phyloP scores from a whole-genome alignment of 2,888 invertebrate genomes.

The Watsonalla cultraria region DNA sequence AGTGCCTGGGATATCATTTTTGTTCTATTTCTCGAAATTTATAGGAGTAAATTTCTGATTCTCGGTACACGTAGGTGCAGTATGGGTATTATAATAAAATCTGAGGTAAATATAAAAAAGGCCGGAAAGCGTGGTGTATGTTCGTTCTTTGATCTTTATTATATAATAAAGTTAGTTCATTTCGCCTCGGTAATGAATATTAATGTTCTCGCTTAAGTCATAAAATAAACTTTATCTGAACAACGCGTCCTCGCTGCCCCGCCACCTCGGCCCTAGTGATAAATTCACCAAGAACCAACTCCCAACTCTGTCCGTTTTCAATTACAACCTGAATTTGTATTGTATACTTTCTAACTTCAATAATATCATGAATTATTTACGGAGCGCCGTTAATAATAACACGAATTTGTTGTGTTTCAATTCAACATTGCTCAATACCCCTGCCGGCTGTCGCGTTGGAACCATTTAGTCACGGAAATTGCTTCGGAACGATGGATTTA shows the following conservation, averaged over 20 bases:
- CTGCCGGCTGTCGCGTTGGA: too few species aligned
- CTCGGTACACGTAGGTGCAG: not conserved
- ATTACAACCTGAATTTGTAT: slow-evolving; percentile 63
- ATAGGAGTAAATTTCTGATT: not conserved
- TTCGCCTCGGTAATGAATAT: slow-evolving; percentile 73
- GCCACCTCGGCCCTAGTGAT: slow-evolving; percentile 57
- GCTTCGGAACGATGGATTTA: not conserved
- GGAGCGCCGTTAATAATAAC: slow-evolving; percentile 43
- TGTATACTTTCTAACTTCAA: slow-evolving; percentile 59
- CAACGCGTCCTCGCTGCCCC: slow-evolving; percentile 57
- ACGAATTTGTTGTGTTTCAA: slow-evolving; percentile 38
- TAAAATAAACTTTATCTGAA: slow-evolving; percentile 75
- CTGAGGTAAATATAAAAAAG: slow-evolving; percentile 31
- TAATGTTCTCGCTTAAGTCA: slow-evolving; percentile 73
- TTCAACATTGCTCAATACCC: slow-evolving; percentile 25
- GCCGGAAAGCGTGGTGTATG: slow-evolving; percentile 30
- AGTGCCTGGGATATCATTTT: too few species aligned
- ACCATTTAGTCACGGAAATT: not conserved
- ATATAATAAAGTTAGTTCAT: slow-evolving; percentile 75
- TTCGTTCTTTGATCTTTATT: slow-evolving; percentile 67
- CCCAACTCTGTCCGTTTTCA: slow-evolving; percentile 65
- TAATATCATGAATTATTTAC: slow-evolving; percentile 64
- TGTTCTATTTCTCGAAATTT: too few species aligned
- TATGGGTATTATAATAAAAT: not conserved
- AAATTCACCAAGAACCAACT: slow-evolving; percentile 67